Base-by-base conservation (phyloP, 1,140 invertebrate genomes). In the Tetramorium simillimum region DNA sequence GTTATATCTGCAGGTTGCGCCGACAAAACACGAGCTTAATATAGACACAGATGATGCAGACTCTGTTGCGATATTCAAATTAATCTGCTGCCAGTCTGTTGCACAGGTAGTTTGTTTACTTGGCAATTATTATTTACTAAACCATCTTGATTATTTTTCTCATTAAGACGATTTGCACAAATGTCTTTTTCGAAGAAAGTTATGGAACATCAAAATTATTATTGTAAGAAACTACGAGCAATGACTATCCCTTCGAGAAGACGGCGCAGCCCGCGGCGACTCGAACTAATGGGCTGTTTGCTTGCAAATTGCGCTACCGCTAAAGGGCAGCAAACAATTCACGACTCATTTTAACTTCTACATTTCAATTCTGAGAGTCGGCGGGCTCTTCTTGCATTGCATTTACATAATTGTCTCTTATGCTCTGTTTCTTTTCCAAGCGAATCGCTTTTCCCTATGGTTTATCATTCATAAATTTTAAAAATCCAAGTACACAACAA, bases 261-360 rank as follows among this genome's bases (percentile, higher is more conserved):
- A 88, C 85, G 40, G 12, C 53, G 60, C 49, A 49, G 51, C 73
- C 81, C 63, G 53, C 46, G 58, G 60, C 81, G 40, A 62, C 85
- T 90, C 77, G 73, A 67, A 60, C 86, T 93, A 93, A 93, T 93
- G 91, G 92, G 86, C 92, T 92, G 92, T 93, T 93, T 93, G 87
- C 91, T 93, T 93, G 92, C 92, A 93, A 93, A 93, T 93, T 93
- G 92, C 60, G 84, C 60, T 90, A 92, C 90, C 85, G 93, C 92
- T 94, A 94, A 94, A 93, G 93, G 93, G 93, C 93, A 94, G 43
- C 89, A 88, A 93, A 92, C 93, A 92, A 93, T 93, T 93, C 91
- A 92, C 85, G 88, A 92, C 92, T 93, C 91, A 92, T 92, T 93
- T 93, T 91, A 92, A 92, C 90, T 93, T 93, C 69, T 69, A 87